These are phyloP conservation scores for Pantherophis alleghaniensis DNA, from an alignment of 2,797 vertebrate genomes.

Conservation along the genomic window DNA sequence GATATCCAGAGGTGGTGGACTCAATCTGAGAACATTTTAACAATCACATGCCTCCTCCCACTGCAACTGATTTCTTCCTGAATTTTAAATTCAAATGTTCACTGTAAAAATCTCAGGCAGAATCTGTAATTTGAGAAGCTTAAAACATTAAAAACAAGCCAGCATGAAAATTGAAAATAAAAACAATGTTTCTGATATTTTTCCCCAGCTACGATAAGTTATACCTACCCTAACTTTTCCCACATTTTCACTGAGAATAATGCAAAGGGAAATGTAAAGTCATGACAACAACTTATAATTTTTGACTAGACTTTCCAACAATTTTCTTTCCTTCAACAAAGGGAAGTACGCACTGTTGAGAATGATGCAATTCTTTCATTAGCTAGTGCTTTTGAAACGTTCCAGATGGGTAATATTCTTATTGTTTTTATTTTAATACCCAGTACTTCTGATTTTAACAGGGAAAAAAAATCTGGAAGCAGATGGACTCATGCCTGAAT, in stretches of 20 bases:
- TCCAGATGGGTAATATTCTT: constrained; percentile 43
- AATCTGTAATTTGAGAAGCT: not conserved
- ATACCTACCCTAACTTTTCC: constrained; percentile 7
- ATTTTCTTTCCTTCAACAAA: constrained; percentile 52
- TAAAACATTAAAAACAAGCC: not conserved
- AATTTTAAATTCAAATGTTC: not conserved
- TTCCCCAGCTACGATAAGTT: not conserved
- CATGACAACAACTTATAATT: constrained; percentile 18
- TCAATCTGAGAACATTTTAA: not conserved
- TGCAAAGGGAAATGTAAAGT: constrained; percentile 18
- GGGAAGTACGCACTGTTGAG: constrained; percentile 8
- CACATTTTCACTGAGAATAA: constrained; percentile 46
- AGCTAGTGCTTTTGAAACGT: constrained; percentile 23
- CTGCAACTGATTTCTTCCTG: not conserved
- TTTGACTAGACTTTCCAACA: constrained; percentile 38
- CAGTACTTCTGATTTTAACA: not conserved
- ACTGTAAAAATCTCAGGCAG: not conserved
- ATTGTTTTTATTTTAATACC: constrained; percentile 14
- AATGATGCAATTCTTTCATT: constrained; percentile 25
- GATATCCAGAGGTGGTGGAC: not conserved
- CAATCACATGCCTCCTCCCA: not conserved
- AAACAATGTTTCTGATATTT: constrained; percentile 44
- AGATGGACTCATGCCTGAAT: not conserved
- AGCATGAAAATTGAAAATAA: not conserved
- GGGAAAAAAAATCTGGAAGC: not conserved